Evolutionary conservation across 1,140 invertebrate genomes (phyloP).

Genomic region (Chrysopa pallens): DNA sequence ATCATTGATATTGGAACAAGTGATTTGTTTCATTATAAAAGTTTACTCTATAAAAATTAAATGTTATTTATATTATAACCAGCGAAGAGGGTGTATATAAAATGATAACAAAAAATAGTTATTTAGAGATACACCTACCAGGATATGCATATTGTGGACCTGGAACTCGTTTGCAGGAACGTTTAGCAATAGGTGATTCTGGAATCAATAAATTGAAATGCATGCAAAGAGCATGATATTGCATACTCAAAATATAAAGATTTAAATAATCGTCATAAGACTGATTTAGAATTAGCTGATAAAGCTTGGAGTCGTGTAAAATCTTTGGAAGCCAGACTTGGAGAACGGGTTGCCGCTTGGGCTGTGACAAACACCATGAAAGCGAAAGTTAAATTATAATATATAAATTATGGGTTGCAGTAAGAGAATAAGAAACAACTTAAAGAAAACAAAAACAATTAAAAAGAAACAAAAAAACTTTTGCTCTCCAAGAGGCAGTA

Average conservation of each 20-base stretch:
- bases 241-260: constrained; percentile 18
- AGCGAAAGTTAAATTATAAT: constrained; percentile 17
- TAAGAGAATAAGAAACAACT: constrained; percentile 4
- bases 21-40: too few species aligned
- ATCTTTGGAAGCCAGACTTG: constrained; percentile 16
- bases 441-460: constrained; percentile 2
- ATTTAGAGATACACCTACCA: constrained; percentile 24
- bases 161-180: constrained; percentile 23
- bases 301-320: constrained; percentile 19
- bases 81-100: too few species aligned
- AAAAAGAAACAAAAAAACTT: too few species aligned
- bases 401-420: constrained; percentile 11
- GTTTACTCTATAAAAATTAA: too few species aligned
- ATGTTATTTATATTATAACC: too few species aligned
- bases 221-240: constrained; percentile 26
- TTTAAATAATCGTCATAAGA: constrained; percentile 15
- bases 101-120: too few species aligned
- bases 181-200: constrained; percentile 20
- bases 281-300: constrained; percentile 18
- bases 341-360: constrained; percentile 15
- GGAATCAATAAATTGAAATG: constrained; percentile 24
- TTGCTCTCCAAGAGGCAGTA: constrained; percentile 1
- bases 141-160: constrained; percentile 26
- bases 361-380: constrained; percentile 16
- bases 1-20: too few species aligned